phyloP scores from a whole-genome alignment of 2,113 vertebrate genomes.

The Sturnus vulgaris region DNA sequence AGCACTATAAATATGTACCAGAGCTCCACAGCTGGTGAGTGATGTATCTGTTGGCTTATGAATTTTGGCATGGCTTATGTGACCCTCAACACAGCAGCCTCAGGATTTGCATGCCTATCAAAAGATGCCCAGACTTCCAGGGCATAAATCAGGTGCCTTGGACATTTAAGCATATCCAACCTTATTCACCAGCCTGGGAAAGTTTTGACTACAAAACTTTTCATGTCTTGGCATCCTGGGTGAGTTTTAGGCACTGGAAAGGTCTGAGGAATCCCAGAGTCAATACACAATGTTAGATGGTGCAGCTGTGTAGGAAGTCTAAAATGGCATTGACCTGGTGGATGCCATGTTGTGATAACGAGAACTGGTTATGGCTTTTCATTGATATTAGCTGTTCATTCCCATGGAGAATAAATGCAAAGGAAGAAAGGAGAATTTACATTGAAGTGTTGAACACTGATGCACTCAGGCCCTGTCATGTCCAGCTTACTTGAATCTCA shows the following conservation, averaged over 20 bases:
- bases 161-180: background rate
- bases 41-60: background rate
- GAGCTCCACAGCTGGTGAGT: background rate
- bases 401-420: background rate
- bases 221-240: background rate
- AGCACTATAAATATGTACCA: background rate
- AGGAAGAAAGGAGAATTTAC: background rate
- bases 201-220: background rate
- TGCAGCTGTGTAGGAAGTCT: background rate
- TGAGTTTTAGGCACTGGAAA: background rate
- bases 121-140: background rate
- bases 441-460: background rate
- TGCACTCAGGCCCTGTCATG: background rate
- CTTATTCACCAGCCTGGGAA: background rate
- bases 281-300: background rate
- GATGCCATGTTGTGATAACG: background rate
- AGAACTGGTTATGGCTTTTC: background rate
- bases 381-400: background rate
- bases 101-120: background rate
- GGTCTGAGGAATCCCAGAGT: background rate
- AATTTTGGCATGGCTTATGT: background rate
- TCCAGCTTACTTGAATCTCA: background rate
- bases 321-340: background rate
- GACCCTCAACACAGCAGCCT: background rate
- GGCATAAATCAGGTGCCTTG: background rate